Evolutionary conservation across 2,888 invertebrate genomes (phyloP), one percentile per base, ranked within the genome.

Genomic region (Hypena proboscidalis): DNA sequence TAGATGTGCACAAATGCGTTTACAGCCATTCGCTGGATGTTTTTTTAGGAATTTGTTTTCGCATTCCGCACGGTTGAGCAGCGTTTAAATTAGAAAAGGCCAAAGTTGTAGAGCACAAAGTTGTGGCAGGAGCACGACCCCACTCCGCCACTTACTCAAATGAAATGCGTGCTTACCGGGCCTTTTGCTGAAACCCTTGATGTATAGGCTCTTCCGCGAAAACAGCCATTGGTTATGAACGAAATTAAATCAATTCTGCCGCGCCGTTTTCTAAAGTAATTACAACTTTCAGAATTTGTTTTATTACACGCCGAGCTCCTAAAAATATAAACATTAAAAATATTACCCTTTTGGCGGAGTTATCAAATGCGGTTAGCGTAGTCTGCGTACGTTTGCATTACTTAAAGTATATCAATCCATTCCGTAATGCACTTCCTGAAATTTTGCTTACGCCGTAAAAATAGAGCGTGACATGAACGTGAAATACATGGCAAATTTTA

Each of bases 101-200:
- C 41, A 52, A 58, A 66, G 67, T 62, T 66, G 39, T 51, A 47
- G 48, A 62, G 53, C 58, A 53, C 54, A 57, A 66, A 65, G 56
- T 61, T 61, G 62, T 56, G 58, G 60, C 53, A 52, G 51, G 59
- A 54, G 41, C 54, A 55, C 59, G 57, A 57, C 53, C 55, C 59
- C 59, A 57, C 56, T 62, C 54, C 53, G 42, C 54, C 62, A 74
- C 72, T 74, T 70, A 74, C 67, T 72, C 67, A 73, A 74, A 74
- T 76, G 70, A 70, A 74, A 72, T 66, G 70, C 74, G 60, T 70
- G 69, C 73, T 67, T 55, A 60, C 55, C 52, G 56, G 44, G 54
- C 51, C 61, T 62, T 69, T 70, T 46, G 58, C 58, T 62, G 44
- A 50, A 60, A 57, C 62, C 57, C 61, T 63, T 58, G 64, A 58